Conservation (phyloP, 2,888 invertebrate species). For the Perizoma flavofasciatum region DNA sequence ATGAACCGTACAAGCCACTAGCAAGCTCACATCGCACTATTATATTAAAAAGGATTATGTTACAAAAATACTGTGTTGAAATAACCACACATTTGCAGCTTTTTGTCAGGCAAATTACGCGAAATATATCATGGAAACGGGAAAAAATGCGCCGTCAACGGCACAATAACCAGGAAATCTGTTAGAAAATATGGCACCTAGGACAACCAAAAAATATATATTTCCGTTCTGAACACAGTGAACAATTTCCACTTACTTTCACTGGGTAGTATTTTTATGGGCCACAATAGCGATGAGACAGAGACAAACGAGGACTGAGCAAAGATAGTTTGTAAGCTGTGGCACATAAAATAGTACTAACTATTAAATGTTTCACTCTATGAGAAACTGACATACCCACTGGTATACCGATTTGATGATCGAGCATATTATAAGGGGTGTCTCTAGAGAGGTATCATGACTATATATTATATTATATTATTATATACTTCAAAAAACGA, state of each 20-base stretch:
- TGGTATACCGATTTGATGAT: no score
- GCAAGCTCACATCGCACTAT: slow-evolving; percentile 5
- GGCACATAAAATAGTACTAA: slow-evolving; percentile 1
- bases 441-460: no score
- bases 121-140: slow-evolving; percentile 12
- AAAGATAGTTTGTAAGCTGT: slow-evolving; percentile 56
- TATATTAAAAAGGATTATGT: slow-evolving; percentile 3
- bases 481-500: no score
- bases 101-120: slow-evolving; percentile 11
- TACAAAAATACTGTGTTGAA: slow-evolving; percentile 2
- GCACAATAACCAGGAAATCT: slow-evolving; percentile 29
- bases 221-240: slow-evolving; percentile 44
- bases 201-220: slow-evolving; percentile 46
- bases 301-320: slow-evolving; percentile 64
- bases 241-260: slow-evolving; percentile 55
- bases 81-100: slow-evolving; percentile 5
- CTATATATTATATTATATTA: no score
- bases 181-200: slow-evolving; percentile 32
- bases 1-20: slow-evolving; percentile 12
- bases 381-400: no score
- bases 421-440: no score
- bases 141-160: slow-evolving; percentile 15
- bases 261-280: slow-evolving; percentile 61
- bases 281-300: slow-evolving; percentile 59
- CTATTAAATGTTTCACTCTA: not conserved